Conservation (phyloP, 2,113 vertebrate genomes). For the Solea senegalensis region DNA sequence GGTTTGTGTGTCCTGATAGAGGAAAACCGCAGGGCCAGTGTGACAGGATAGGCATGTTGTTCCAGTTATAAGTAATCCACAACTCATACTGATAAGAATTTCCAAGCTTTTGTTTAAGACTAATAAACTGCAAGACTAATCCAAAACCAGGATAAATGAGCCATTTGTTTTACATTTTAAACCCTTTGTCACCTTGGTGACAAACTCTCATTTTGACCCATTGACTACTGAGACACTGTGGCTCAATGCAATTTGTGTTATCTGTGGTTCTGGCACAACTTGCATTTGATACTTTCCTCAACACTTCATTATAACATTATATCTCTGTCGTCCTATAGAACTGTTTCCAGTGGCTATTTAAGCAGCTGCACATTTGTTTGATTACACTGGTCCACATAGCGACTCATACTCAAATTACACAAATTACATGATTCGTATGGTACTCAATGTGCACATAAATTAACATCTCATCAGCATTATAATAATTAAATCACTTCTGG, state of each 20-base stretch:
- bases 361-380: background rate
- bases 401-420: background rate
- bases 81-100: background rate
- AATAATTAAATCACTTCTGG: background rate
- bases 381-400: background rate
- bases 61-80: constrained; percentile 1
- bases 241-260: background rate
- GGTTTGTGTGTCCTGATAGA: background rate
- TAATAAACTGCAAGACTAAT: background rate
- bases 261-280: background rate
- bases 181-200: background rate
- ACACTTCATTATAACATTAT: background rate
- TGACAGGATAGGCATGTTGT: background rate
- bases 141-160: background rate
- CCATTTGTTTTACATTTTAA: background rate
- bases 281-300: background rate
- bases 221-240: background rate
- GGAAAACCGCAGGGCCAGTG: background rate
- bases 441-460: background rate
- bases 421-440: background rate
- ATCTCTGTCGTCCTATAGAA: background rate
- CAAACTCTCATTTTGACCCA: background rate
- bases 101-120: background rate
- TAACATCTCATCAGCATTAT: background rate
- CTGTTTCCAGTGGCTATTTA: background rate